Evolutionary conservation across 2,113 vertebrate genomes (phyloP).

Genomic region (Parus major): DNA sequence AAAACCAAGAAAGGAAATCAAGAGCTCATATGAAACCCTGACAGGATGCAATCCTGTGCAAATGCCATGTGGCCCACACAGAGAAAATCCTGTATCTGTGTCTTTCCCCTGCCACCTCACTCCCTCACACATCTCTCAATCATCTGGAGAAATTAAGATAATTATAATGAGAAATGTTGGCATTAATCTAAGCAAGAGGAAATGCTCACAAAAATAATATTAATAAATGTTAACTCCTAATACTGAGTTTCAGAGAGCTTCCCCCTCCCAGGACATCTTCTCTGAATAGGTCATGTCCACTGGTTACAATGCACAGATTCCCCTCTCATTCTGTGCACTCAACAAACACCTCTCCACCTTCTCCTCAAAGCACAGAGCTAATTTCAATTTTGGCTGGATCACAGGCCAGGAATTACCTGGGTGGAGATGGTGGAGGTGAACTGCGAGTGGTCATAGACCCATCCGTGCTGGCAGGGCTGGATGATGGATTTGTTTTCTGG

Average conservation of each 20-base stretch:
- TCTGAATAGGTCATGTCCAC: neutral
- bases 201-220: neutral
- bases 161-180: neutral
- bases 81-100: neutral
- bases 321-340: neutral
- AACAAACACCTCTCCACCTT: neutral
- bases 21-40: neutral
- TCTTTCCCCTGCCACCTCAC: neutral
- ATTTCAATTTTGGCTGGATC: neutral
- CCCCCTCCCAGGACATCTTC: neutral
- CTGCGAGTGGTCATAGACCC: constrained; percentile 81
- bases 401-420: constrained; percentile 71
- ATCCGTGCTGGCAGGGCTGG: constrained; percentile 80
- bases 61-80: neutral
- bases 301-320: neutral
- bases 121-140: neutral
- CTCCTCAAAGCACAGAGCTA: neutral
- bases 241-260: neutral
- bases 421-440: constrained; percentile 85
- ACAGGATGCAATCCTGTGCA: neutral
- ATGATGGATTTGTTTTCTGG: constrained; percentile 22
- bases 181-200: neutral
- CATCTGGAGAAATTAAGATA: neutral
- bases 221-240: neutral
- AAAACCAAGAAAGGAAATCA: neutral